Evolutionary conservation across 2,888 invertebrate species (phyloP).

Genomic region (Cryptops parisi): DNA sequence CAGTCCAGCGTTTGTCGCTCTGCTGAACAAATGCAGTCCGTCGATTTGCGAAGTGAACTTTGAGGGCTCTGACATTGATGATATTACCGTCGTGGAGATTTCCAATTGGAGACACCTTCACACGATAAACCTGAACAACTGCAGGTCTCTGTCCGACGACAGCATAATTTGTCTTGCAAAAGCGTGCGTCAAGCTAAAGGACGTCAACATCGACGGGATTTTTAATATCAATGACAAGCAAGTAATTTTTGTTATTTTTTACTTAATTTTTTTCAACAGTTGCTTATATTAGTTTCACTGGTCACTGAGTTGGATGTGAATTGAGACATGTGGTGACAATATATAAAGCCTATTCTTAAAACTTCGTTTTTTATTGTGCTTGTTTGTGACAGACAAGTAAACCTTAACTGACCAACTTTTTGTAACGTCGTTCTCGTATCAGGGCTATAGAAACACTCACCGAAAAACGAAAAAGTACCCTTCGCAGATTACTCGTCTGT

Average conservation of each 20-base stretch:
- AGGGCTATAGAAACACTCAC: slow-evolving; percentile 15
- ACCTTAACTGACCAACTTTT: too few relatives aligned
- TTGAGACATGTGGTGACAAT: too few relatives aligned
- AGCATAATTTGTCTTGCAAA: slow-evolving; percentile 16
- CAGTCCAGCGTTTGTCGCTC: not conserved
- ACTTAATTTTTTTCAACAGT: not conserved
- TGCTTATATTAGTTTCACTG: not conserved
- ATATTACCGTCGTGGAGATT: slow-evolving; percentile 1
- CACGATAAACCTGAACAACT: slow-evolving; percentile 19
- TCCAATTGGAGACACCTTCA: slow-evolving; percentile 14
- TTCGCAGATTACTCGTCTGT: slow-evolving; percentile 17
- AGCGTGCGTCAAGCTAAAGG: slow-evolving; percentile 15
- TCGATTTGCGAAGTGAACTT: slow-evolving; percentile 9
- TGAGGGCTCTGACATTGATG: slow-evolving; percentile 13
- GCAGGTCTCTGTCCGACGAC: slow-evolving; percentile 16
- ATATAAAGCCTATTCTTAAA: too few relatives aligned
- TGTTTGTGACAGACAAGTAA: too few relatives aligned
- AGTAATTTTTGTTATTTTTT: too few relatives aligned
- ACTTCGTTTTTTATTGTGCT: slow-evolving; percentile 1
- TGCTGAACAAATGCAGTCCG: slow-evolving; percentile 3
- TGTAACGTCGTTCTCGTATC: not conserved
- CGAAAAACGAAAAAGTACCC: slow-evolving; percentile 4
- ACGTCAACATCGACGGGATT: slow-evolving; percentile 20
- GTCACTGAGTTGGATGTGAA: not conserved
- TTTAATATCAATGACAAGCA: slow-evolving; percentile 15